Base-by-base conservation (phyloP, 2,888 invertebrate genomes). In the Platerodrilus igneus region DNA sequence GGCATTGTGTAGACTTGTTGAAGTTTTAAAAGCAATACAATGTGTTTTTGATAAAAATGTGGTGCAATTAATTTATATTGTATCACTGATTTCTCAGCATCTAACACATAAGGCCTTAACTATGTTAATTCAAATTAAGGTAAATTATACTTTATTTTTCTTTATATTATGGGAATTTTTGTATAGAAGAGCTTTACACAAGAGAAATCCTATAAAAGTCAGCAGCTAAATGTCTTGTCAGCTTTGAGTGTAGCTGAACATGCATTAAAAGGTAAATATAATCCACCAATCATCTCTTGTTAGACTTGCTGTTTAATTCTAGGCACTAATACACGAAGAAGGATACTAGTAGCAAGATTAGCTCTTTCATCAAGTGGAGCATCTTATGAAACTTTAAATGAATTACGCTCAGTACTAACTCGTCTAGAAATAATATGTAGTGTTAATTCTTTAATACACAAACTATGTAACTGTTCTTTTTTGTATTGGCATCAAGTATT, bases 401-500 rank as follows among this genome's bases (percentile, higher is more conserved):
- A 73, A 56, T 69, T 89, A 33, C 71, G 77, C 27, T 69, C 71
- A 18, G 69, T 81, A 23, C 66, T 88, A 30, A 74, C 77, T 52
- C 80, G 82, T 57, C 72, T 86, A 33, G 78, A 81, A 58, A 67
- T 73, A 25, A 68, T 89, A 30, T 72, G 77, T 30, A 75, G 76
- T 52, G 73, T 84, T 43, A 71, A 75, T 21, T 60, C 69, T 8
- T 66, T 76, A 40, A 64, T 89, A 45, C 68, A 76, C 29, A 67
- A 69, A 43, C 72, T 81, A 14, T 83, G 83, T 63, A 79, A 86
- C 61, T 83, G 86, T 54, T 81, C 83, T 19, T 85, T 87, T 69
- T 68, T 92, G 34, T 79, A 84, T 60, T 89, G 86, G 82, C 89
- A 92, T 68, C 78, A 83, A 58, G 78, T 82, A 49, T 72, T 89